Evolutionary conservation across 2,113 vertebrate species (phyloP).

Genomic region (Larimichthys crocea): DNA sequence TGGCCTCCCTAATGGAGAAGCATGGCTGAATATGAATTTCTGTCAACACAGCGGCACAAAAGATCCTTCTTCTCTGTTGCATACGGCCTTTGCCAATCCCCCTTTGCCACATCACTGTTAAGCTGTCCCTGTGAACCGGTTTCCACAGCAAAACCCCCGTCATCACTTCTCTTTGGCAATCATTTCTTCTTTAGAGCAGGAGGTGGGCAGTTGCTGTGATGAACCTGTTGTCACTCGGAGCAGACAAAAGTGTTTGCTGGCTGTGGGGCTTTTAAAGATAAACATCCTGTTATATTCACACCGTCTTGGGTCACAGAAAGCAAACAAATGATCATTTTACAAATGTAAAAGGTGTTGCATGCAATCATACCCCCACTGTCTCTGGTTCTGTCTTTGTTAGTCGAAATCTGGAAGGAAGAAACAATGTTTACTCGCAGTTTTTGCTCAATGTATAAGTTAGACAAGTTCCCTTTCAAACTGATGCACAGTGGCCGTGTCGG

Average conservation of each 20-base stretch:
- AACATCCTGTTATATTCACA: slow-evolving; percentile 42
- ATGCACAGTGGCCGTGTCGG: background rate
- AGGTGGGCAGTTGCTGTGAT: slow-evolving; percentile 32
- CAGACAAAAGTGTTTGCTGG: slow-evolving; percentile 26
- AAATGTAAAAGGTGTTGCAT: slow-evolving; percentile 20
- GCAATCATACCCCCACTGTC: background rate
- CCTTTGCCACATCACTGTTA: slow-evolving; percentile 38
- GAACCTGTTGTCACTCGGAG: slow-evolving; percentile 33
- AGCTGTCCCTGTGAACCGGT: slow-evolving; percentile 41
- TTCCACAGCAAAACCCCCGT: slow-evolving; percentile 19
- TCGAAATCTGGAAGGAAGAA: background rate
- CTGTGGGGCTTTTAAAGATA: slow-evolving; percentile 15
- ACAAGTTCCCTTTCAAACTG: background rate
- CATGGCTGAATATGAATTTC: slow-evolving; percentile 44
- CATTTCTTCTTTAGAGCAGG: slow-evolving; percentile 34
- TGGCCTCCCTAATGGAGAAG: slow-evolving; percentile 42
- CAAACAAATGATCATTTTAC: slow-evolving; percentile 20
- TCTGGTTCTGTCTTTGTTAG: background rate
- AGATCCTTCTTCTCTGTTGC: slow-evolving; percentile 18
- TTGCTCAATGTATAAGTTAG: background rate
- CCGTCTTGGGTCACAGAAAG: slow-evolving; percentile 16
- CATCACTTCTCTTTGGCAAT: slow-evolving; percentile 28
- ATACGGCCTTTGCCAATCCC: slow-evolving; percentile 12
- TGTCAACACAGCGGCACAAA: slow-evolving; percentile 48
- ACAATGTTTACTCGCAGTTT: background rate